Evolutionary conservation across 2,888 invertebrate species (phyloP).

Genomic region (Pammene fasciana): DNA sequence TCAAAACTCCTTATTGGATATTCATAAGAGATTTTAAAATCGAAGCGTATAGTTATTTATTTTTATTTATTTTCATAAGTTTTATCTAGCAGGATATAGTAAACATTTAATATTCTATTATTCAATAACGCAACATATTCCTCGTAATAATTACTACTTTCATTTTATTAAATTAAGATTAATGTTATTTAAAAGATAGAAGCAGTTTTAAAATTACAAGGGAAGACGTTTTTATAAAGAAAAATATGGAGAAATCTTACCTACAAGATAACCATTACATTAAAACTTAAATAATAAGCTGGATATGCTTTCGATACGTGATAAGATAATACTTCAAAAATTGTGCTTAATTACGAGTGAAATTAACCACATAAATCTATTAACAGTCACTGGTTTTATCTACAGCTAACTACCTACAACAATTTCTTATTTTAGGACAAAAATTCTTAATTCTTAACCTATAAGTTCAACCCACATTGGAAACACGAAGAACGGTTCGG

Average conservation of each 20-base stretch:
- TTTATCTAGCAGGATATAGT: slow-evolving; percentile 37
- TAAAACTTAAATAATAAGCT: slow-evolving; percentile 24
- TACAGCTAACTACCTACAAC: slow-evolving; percentile 17
- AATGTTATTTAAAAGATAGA: slow-evolving; percentile 43
- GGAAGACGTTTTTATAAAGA: slow-evolving; percentile 50
- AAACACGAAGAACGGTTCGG: slow-evolving; percentile 17
- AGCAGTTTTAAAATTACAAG: slow-evolving; percentile 42
- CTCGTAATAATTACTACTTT: slow-evolving; percentile 22
- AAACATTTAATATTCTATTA: slow-evolving; percentile 34
- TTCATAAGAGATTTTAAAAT: slow-evolving; percentile 75
- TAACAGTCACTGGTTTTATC: slow-evolving; percentile 16
- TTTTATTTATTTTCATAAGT: slow-evolving; percentile 54
- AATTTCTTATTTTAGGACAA: slow-evolving; percentile 7
- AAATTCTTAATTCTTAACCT: neutral
- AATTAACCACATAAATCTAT: slow-evolving; percentile 1
- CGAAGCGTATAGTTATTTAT: slow-evolving; percentile 62
- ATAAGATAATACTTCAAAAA: slow-evolving; percentile 60
- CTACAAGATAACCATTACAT: slow-evolving; percentile 46
- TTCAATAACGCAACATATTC: slow-evolving; percentile 34
- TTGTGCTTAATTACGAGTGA: slow-evolving; percentile 55
- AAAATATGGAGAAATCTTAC: slow-evolving; percentile 46
- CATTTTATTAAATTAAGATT: slow-evolving; percentile 8
- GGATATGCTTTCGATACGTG: slow-evolving; percentile 57
- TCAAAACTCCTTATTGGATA: slow-evolving; percentile 60
- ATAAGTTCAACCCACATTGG: neutral